Percentiles rank a stretch among this genome's conserved stretches.
Conservation (phyloP, 2,797 vertebrate genomes). For the Pyrrhura leucotis region DNA sequence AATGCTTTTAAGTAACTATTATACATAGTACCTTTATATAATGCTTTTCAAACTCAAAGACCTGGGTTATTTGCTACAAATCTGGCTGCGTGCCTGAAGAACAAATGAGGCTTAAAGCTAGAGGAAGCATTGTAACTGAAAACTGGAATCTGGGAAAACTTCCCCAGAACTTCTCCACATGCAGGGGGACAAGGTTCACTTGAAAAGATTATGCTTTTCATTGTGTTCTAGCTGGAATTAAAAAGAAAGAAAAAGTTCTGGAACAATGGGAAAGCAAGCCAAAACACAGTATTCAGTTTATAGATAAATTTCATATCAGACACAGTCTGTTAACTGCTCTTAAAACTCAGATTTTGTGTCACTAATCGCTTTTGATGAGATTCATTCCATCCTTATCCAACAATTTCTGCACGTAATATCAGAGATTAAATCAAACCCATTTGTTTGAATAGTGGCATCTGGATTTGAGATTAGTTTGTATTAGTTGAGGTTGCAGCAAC, state of each 20-base stretch:
- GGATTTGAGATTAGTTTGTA: slow-evolving; percentile 35
- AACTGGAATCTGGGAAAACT: background rate
- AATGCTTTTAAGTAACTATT: background rate
- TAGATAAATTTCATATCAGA: background rate
- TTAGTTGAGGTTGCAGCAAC: background rate
- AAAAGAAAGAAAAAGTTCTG: background rate
- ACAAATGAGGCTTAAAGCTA: background rate
- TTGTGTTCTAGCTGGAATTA: background rate
- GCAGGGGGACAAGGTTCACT: background rate
- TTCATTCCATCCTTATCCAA: background rate
- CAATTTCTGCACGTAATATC: background rate
- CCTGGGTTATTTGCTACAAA: background rate
- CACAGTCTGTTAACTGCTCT: background rate
- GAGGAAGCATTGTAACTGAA: background rate
- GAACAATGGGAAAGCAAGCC: background rate
- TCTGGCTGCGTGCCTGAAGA: background rate
- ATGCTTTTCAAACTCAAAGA: background rate
- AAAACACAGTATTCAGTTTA: background rate
- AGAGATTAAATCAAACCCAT: slow-evolving; percentile 28
- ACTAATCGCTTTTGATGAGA: slow-evolving; percentile 2
- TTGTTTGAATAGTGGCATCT: slow-evolving; percentile 10
- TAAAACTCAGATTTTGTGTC: background rate
- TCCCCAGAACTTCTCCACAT: background rate
- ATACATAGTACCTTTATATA: background rate
- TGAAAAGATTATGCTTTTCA: background rate